Evolutionary conservation across 2,113 vertebrate genomes (phyloP).

Genomic region (Carettochelys insculpta): DNA sequence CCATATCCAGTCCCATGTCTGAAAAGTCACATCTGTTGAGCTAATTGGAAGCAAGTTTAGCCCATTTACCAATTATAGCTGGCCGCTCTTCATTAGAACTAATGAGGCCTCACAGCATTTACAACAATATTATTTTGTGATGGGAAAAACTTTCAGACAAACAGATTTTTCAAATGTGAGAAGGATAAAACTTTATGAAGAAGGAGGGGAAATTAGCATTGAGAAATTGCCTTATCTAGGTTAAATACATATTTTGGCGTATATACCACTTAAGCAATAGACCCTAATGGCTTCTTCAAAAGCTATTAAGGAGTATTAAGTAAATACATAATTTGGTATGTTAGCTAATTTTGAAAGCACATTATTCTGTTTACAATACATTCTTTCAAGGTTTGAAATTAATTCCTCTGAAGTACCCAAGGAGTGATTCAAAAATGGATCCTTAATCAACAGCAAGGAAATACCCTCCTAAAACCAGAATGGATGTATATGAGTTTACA

Average conservation of each 20-base stretch:
- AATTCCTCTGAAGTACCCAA: constrained; percentile 59
- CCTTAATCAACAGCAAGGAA: constrained; percentile 59
- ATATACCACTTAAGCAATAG: constrained; percentile 53
- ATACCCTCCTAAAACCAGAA: constrained; percentile 65
- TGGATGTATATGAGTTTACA: constrained; percentile 58
- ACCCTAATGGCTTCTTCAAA: constrained; percentile 76
- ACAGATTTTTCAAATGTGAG: constrained; percentile 54
- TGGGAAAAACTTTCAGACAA: constrained; percentile 56
- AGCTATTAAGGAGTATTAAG: constrained; percentile 76
- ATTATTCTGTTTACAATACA: constrained; percentile 71
- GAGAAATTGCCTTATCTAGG: constrained; percentile 59
- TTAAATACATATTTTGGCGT: constrained; percentile 70
- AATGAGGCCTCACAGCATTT: background rate
- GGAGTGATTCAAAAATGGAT: constrained; percentile 65
- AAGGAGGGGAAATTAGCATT: constrained; percentile 54
- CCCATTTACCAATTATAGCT: background rate
- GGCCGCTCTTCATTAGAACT: background rate
- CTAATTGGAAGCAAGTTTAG: background rate
- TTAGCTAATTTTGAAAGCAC: constrained; percentile 75
- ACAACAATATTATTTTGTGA: background rate
- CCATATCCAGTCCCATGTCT: background rate
- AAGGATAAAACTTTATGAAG: constrained; percentile 70
- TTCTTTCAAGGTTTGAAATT: constrained; percentile 67
- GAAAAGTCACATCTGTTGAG: background rate
- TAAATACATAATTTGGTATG: constrained; percentile 74